phyloP scores from a whole-genome alignment of 2,797 vertebrate species.

The Ibycter americanus region DNA sequence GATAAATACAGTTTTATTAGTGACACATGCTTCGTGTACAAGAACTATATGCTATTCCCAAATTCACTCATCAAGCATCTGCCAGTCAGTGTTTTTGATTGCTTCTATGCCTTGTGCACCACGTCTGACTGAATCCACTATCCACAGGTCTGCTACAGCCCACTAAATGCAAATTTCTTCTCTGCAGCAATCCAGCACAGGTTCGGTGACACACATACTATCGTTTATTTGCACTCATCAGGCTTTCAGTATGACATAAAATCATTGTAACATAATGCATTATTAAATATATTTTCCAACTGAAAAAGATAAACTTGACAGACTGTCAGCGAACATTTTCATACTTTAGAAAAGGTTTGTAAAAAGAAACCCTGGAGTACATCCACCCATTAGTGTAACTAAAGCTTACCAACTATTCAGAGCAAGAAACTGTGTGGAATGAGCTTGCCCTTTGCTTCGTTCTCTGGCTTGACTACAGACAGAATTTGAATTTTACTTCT shows the following conservation, averaged over 20 bases:
- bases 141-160: background rate
- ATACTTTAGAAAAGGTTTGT: background rate
- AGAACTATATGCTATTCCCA: background rate
- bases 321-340: constrained; percentile 64
- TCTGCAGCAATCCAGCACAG: background rate
- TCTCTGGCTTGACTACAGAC: background rate
- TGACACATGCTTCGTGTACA: background rate
- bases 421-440: background rate
- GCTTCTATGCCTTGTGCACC: background rate
- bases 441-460: background rate
- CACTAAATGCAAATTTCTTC: background rate
- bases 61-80: background rate
- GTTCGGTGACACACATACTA: background rate
- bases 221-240: constrained; percentile 66
- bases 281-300: constrained; percentile 75
- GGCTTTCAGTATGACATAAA: constrained; percentile 72
- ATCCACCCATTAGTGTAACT: background rate
- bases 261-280: constrained; percentile 75
- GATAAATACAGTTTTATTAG: background rate
- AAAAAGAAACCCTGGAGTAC: background rate
- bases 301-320: constrained; percentile 51
- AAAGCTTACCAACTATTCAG: background rate
- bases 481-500: constrained; percentile 1
- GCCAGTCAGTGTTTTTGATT: background rate
- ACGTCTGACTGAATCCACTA: background rate